Base-by-base conservation (phyloP, 1,140 invertebrate species). In the Oreohelix idahoensis region DNA sequence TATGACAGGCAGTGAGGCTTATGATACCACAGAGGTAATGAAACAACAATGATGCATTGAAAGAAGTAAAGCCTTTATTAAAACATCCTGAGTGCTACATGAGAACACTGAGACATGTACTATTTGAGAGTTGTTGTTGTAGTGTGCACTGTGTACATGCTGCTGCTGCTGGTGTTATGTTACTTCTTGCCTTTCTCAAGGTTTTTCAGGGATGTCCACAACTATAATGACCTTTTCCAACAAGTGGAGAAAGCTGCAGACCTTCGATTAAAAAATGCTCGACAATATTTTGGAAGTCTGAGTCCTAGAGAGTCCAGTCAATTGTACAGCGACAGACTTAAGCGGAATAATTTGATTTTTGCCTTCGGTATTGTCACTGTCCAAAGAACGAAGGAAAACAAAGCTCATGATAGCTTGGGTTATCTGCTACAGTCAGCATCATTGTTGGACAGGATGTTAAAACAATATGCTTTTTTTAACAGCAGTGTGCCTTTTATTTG, bases 401-500 rank as follows among this genome's bases (percentile, higher is more conserved):
- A 39, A 4, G 1, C 20, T 17, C 63, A 70, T 13, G 39, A 32
- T 11, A 81, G 63, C 36, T 51, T 29, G 17, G 79, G 69, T 20
- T 81, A 81, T 51, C 26, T 81, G 17, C 26, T 49, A 20, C 79
- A 70, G 39, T 81, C 79, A 1, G 66, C 66, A 11, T 1, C 66
- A 11, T 23, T 26, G 1, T 29, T 81, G 15, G 79, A 81, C 29
- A n/a, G 23, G 5, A 45, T 81, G 5, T 11, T 81, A 5, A 81
- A 71, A 49, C 1, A 38, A 5, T n/a, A 81, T 51, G 0, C 36
- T 35, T 29, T 71, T 45, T 81, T 81, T 51, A 70, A 81, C 15
- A 81, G n/a, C 39, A 53, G 45, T 32, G 23, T 81, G 5, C 38
- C 66, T 32, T 81, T 81, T 51, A 49, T 81, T 71, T 81, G 79